phyloP scores from a whole-genome alignment of 2,888 invertebrate genomes.

The Hemithea aestivaria region DNA sequence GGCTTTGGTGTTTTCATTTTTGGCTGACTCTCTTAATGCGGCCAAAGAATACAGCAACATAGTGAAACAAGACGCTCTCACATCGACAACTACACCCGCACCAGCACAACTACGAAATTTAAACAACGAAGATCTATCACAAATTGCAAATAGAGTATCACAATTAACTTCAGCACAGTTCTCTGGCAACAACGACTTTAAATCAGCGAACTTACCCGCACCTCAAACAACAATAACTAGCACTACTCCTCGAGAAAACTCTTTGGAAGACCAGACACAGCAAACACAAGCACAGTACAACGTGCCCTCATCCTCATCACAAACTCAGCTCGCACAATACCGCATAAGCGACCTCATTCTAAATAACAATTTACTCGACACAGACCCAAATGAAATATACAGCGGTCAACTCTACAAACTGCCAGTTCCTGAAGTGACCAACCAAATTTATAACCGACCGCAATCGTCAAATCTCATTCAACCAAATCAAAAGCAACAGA shows the following conservation, averaged over 20 bases:
- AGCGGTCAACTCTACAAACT: constrained; percentile 68
- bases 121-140: constrained; percentile 51
- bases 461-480: constrained; percentile 37
- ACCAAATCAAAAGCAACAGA: constrained; percentile 20
- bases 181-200: constrained; percentile 34
- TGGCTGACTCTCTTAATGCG: constrained; percentile 67
- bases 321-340: constrained; percentile 37
- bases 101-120: constrained; percentile 42
- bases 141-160: constrained; percentile 56
- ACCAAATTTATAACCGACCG: constrained; percentile 55
- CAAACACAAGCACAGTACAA: constrained; percentile 37
- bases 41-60: constrained; percentile 64
- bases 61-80: constrained; percentile 48
- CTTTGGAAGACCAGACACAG: constrained; percentile 23
- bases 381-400: constrained; percentile 50
- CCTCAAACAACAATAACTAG: constrained; percentile 13
- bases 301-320: constrained; percentile 30
- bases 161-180: constrained; percentile 64
- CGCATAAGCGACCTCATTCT: constrained; percentile 31
- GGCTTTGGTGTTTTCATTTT: constrained; percentile 67
- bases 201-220: constrained; percentile 27
- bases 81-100: constrained; percentile 40
- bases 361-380: constrained; percentile 29
- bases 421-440: constrained; percentile 65
- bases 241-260: constrained; percentile 27